These are phyloP conservation scores for Pseudomyrmex gracilis DNA, from an alignment of 1,140 invertebrate genomes.

Conservation along the genomic window DNA sequence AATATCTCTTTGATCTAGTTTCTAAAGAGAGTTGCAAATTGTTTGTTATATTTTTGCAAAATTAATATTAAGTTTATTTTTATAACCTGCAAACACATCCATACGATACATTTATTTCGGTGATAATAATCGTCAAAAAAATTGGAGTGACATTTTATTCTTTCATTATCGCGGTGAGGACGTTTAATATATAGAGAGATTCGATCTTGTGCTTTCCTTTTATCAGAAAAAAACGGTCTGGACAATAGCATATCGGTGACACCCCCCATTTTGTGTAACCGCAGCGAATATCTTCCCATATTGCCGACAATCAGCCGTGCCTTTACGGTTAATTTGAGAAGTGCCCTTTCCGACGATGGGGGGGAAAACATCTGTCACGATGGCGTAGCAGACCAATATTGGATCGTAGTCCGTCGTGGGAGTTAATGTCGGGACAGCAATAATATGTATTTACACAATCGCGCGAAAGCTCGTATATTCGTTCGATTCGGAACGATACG, in stretches of 20 bases:
- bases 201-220: neutral
- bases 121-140: neutral
- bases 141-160: neutral
- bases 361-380: constrained; percentile 76
- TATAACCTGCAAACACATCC: neutral
- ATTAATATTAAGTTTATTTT: neutral
- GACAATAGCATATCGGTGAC: constrained; percentile 23
- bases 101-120: neutral
- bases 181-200: neutral
- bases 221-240: neutral
- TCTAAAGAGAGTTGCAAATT: too few relatives aligned
- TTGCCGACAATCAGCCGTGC: constrained; percentile 30
- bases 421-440: constrained; percentile 64
- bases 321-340: constrained; percentile 67
- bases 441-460: constrained; percentile 61
- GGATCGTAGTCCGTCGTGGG: constrained; percentile 58
- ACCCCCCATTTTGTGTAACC: neutral
- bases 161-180: neutral
- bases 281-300: constrained; percentile 40
- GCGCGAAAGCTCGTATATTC: constrained; percentile 35
- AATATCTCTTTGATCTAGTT: too few relatives aligned
- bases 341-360: constrained; percentile 50
- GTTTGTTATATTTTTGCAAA: too few relatives aligned
- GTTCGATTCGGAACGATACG: constrained; percentile 34
- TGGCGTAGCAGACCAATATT: constrained; percentile 66